phyloP scores from a whole-genome alignment of 2,797 vertebrate species.

The Tachyglossus aculeatus region DNA sequence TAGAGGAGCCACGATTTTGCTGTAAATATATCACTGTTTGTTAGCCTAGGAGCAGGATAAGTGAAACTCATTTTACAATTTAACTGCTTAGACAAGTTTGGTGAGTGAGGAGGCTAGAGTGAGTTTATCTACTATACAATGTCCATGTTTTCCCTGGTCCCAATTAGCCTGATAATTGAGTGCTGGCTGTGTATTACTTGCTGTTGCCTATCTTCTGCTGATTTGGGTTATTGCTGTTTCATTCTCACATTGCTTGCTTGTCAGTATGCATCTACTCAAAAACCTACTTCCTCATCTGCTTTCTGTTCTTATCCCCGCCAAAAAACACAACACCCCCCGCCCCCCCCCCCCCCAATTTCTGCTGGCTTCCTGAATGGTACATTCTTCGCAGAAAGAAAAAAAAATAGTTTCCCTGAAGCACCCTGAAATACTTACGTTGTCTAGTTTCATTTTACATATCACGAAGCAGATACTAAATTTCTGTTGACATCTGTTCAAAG shows the following conservation, averaged over 20 bases:
- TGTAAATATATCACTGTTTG: no score
- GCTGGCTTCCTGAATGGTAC: not conserved
- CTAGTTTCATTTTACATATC: not conserved
- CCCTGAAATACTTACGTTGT: no score
- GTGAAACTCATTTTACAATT: no score
- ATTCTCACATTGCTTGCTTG: not conserved
- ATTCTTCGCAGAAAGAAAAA: not conserved
- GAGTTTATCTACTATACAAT: not conserved
- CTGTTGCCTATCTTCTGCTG: no score
- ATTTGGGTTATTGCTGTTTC: not conserved
- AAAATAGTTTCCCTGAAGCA: not conserved
- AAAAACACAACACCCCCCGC: not conserved
- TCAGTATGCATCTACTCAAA: not conserved
- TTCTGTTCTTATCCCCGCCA: not conserved
- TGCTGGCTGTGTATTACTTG: conserved; percentile 5
- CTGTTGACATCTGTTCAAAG: no score
- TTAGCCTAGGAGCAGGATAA: no score
- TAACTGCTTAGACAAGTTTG: no score
- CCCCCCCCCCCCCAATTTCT: no score
- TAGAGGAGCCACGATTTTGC: no score
- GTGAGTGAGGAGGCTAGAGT: no score
- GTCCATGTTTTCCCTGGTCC: not conserved
- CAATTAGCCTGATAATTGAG: not conserved
- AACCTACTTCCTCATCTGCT: not conserved
- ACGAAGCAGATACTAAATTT: no score